phyloP scores from a whole-genome alignment of 1,140 invertebrate species.

The Eupeodes corollae region DNA sequence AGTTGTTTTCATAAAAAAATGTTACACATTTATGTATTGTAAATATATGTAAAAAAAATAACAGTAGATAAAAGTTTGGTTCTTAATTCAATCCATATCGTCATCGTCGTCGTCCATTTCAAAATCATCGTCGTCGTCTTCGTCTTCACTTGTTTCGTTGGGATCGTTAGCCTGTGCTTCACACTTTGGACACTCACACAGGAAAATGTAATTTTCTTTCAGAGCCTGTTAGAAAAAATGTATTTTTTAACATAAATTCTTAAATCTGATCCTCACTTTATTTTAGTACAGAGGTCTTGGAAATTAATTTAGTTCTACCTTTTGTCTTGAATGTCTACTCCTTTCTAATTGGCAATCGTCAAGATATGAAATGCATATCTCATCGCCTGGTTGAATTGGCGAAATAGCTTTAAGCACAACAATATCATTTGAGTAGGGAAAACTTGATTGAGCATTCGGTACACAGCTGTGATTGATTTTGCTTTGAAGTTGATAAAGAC shows the following conservation, averaged over 20 bases:
- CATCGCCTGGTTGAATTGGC: conserved; percentile 69
- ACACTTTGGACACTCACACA: conserved; percentile 62
- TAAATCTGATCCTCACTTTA: background rate
- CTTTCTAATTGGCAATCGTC: conserved; percentile 70
- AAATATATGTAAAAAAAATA: conserved; percentile 2
- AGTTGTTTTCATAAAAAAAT: conserved; percentile 1
- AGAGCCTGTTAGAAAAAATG: conserved; percentile 39
- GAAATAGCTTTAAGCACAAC: conserved; percentile 63
- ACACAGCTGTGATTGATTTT: conserved; percentile 84
- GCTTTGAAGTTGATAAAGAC: conserved; percentile 74
- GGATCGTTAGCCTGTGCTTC: conserved; percentile 57
- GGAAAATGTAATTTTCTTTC: conserved; percentile 66
- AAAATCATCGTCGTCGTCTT: conserved; percentile 40
- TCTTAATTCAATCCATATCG: conserved; percentile 15
- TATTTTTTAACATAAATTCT: conserved; percentile 2
- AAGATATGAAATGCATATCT: conserved; percentile 85
- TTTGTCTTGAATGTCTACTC: conserved; percentile 76
- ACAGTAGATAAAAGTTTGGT: conserved; percentile 7
- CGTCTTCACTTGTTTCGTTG: conserved; percentile 67
- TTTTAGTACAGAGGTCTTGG: too few relatives aligned
- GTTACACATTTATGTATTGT: background rate
- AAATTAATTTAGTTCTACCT: too few relatives aligned
- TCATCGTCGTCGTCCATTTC: conserved; percentile 23
- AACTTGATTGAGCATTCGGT: conserved; percentile 77
- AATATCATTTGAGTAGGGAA: conserved; percentile 72